These are phyloP conservation scores for Basileuterus tristriatus DNA, from an alignment of 2,797 vertebrate genomes.

Conservation along the genomic window DNA sequence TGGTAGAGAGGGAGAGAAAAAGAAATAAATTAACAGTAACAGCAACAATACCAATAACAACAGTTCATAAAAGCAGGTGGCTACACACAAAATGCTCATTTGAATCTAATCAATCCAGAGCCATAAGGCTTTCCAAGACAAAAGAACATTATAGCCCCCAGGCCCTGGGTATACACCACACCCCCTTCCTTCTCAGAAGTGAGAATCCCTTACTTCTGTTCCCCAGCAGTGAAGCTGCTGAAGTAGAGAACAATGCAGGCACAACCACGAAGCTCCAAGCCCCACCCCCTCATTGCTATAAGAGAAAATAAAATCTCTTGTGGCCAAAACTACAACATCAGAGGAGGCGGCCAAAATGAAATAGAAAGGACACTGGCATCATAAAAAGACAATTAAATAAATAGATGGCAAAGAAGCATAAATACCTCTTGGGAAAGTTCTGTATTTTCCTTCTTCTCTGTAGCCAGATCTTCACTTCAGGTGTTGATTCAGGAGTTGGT, in stretches of 20 bases:
- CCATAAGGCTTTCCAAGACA: background rate
- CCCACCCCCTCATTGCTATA: background rate
- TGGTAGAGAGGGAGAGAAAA: no score
- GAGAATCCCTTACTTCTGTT: background rate
- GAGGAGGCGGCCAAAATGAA: background rate
- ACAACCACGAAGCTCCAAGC: background rate
- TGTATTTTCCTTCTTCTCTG: slow-evolving; percentile 81
- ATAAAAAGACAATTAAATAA: background rate
- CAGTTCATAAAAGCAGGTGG: background rate
- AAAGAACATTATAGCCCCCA: background rate
- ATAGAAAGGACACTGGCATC: background rate
- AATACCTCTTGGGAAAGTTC: slow-evolving; percentile 80
- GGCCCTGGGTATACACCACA: background rate
- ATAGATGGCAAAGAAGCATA: background rate
- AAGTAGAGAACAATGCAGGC: background rate
- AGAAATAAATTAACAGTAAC: background rate
- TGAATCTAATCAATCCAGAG: background rate
- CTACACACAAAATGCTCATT: background rate
- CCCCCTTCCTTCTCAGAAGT: background rate
- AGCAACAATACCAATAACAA: background rate
- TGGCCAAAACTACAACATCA: background rate
- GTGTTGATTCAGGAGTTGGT: slow-evolving; percentile 87
- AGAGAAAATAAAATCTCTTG: background rate
- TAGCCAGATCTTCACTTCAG: slow-evolving; percentile 89
- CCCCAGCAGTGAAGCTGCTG: accelerated